Evolutionary conservation across 2,888 invertebrate genomes (phyloP).

Genomic region (Torymus texanus): DNA sequence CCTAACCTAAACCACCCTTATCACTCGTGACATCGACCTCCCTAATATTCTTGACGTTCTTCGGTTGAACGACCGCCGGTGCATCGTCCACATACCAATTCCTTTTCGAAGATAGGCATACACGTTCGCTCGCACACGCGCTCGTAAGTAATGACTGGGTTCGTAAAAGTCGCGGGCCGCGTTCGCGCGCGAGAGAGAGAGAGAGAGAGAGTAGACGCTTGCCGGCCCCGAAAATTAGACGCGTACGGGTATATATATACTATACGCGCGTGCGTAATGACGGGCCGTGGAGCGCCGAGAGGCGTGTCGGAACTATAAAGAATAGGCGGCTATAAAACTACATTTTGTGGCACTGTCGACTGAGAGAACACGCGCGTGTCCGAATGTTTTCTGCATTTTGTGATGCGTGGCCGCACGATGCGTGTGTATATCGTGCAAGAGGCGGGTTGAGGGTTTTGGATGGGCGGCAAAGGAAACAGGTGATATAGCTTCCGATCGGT

Average conservation of each 20-base stretch:
- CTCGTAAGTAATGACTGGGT: constrained; percentile 28
- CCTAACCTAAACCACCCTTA: neutral
- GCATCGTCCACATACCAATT: neutral
- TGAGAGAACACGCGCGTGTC: neutral
- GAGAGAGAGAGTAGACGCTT: too few species aligned
- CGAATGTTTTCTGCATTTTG: neutral
- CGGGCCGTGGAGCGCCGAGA: constrained; percentile 47
- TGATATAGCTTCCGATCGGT: too few species aligned
- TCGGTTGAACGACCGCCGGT: constrained; percentile 34
- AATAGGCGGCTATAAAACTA: constrained; percentile 64
- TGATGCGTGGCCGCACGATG: neutral
- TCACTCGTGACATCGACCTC: constrained; percentile 8
- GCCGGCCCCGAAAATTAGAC: constrained; percentile 55
- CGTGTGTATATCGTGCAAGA: too few species aligned
- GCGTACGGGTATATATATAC: constrained; percentile 36
- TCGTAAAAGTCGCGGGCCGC: constrained; percentile 42
- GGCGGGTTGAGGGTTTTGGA: too few species aligned
- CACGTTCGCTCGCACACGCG: neutral
- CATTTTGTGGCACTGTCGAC: constrained; percentile 58
- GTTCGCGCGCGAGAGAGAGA: neutral
- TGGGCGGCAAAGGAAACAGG: too few species aligned
- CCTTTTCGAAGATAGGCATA: constrained; percentile 7
- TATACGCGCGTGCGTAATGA: constrained; percentile 57
- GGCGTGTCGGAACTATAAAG: constrained; percentile 64
- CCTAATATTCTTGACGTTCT: neutral